Percentiles rank a stretch among this genome's conserved stretches.
Evolutionary conservation across 2,888 invertebrate species (phyloP).

Genomic region (Glyphotaelius pellucidus): DNA sequence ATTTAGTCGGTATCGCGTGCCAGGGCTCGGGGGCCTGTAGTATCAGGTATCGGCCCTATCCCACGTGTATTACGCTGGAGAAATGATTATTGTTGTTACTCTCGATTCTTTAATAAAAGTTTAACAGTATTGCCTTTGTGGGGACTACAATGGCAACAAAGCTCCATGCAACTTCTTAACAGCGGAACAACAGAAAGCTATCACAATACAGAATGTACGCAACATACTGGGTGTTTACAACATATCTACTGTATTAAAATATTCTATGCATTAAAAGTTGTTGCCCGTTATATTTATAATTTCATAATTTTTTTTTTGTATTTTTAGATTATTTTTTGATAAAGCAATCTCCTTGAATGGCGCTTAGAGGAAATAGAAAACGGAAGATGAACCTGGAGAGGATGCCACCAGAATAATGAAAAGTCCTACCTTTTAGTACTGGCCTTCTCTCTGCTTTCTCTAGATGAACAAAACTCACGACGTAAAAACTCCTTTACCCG

Average conservation of each 20-base stretch:
- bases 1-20: background rate
- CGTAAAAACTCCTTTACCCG: too few species aligned
- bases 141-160: background rate
- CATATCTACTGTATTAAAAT: too few species aligned
- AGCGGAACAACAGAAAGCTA: background rate
- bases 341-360: too few species aligned
- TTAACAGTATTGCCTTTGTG: conserved; percentile 3
- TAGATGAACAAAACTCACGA: too few species aligned
- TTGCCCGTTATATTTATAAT: background rate
- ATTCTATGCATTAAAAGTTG: too few species aligned
- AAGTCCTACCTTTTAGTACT: too few species aligned
- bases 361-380: too few species aligned
- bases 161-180: background rate
- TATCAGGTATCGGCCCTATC: background rate
- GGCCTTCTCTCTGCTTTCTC: too few species aligned
- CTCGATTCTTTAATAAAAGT: background rate
- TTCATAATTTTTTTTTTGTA: background rate
- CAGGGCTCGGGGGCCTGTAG: background rate
- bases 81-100: background rate
- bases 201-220: background rate
- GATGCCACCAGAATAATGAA: too few species aligned
- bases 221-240: background rate
- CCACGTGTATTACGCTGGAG: background rate
- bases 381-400: too few species aligned
- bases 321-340: background rate